A percentile compares a stretch with the other conserved stretches of the same genome.
Conservation (phyloP, 2,888 invertebrate species). For the Metacarcinus magister region DNA sequence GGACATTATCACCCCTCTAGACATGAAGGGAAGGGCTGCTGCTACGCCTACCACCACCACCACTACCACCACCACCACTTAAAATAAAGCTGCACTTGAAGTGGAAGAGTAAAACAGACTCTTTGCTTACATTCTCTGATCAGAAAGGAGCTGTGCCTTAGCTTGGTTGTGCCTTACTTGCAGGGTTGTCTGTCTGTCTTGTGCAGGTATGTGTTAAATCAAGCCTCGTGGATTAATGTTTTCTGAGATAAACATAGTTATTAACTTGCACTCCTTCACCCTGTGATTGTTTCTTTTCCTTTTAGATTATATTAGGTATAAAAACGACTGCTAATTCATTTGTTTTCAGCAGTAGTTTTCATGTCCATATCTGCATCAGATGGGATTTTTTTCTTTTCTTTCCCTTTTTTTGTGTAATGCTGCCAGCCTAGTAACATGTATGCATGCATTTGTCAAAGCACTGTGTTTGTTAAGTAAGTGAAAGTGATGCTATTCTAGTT, state of each 20-base stretch:
- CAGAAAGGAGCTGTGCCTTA: background rate
- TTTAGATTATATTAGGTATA: background rate
- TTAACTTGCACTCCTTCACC: background rate
- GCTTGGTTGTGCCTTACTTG: slow-evolving; percentile 53
- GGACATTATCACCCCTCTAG: background rate
- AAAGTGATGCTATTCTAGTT: background rate
- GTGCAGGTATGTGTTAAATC: background rate
- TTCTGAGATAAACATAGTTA: background rate
- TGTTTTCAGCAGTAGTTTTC: background rate
- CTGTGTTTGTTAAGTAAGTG: background rate
- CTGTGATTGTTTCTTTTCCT: background rate
- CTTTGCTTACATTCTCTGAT: background rate
- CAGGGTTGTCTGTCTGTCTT: background rate
- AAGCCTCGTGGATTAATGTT: background rate
- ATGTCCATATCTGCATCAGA: background rate
- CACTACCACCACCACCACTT: background rate
- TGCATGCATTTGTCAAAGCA: background rate
- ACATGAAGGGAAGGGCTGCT: background rate
- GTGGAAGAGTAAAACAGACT: background rate
- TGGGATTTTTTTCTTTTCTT: background rate
- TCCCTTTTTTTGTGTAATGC: no score
- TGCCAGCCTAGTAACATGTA: background rate
- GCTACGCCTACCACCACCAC: background rate
- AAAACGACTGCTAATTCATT: background rate
- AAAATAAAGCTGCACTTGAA: background rate